phyloP scores from a whole-genome alignment of 2,113 vertebrate genomes.

The Prunella himalayana region DNA sequence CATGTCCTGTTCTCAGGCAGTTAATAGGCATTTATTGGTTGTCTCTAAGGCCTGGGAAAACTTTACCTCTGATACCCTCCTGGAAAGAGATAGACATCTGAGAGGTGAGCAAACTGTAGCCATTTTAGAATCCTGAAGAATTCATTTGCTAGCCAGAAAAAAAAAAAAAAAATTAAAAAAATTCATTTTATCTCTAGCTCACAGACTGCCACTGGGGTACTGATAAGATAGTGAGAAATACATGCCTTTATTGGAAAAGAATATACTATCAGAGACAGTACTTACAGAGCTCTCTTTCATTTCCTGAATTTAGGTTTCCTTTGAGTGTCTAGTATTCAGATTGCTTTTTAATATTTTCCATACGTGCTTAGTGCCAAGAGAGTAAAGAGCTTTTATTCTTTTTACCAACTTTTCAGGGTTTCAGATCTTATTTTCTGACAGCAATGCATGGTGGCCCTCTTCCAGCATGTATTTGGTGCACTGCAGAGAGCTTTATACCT shows the following conservation, averaged over 20 bases:
- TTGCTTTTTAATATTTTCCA: not conserved
- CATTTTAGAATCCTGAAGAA: not conserved
- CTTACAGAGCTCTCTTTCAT: not conserved
- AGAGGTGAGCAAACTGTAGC: not conserved
- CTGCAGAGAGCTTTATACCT: not conserved
- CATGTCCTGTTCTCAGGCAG: not conserved
- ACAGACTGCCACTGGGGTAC: not conserved
- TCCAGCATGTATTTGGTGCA: not conserved
- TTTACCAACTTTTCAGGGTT: not conserved
- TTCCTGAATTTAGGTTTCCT: not conserved
- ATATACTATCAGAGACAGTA: not conserved
- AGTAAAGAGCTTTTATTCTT: not conserved
- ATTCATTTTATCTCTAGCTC: not conserved
- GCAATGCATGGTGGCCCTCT: not conserved
- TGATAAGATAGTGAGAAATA: constrained; percentile 9
- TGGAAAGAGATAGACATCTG: not conserved
- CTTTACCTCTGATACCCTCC: not conserved
- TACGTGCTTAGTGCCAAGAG: not conserved
- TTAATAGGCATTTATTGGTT: not conserved
- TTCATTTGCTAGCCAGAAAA: not conserved
- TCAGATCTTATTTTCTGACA: not conserved
- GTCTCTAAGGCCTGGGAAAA: not conserved
- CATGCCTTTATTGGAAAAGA: not conserved
- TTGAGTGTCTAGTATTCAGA: not conserved
- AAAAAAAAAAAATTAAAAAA: not conserved